phyloP scores from a whole-genome alignment of 2,797 vertebrate species.

The Knipowitschia caucasica region DNA sequence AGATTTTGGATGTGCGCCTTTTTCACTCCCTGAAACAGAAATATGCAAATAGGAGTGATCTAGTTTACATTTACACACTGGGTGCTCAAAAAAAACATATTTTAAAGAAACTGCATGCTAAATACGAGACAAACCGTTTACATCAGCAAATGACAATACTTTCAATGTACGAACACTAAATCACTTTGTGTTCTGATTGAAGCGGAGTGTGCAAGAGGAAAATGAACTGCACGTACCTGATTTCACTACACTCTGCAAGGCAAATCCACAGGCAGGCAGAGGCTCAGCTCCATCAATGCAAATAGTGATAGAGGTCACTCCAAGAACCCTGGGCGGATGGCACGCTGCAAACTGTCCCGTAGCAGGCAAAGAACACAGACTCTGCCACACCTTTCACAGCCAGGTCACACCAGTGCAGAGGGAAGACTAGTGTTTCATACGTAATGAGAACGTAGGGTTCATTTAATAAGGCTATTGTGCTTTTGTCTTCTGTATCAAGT shows the following conservation, averaged over 20 bases:
- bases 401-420: not conserved
- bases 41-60: too few species aligned
- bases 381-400: not conserved
- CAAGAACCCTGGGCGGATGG: slow-evolving; percentile 40
- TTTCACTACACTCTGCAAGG: slow-evolving; percentile 61
- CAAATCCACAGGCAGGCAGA: slow-evolving; percentile 53
- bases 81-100: too few species aligned
- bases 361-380: not conserved
- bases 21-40: too few species aligned
- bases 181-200: slow-evolving; percentile 2
- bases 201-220: slow-evolving; percentile 12
- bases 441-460: too few species aligned
- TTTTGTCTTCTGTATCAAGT: not conserved
- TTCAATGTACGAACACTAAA: not conserved
- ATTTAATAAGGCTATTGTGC: too few species aligned
- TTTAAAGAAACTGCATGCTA: too few species aligned
- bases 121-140: too few species aligned
- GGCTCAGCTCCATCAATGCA: slow-evolving; percentile 59
- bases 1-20: too few species aligned
- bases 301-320: slow-evolving; percentile 64
- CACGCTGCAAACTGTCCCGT: slow-evolving; percentile 15
- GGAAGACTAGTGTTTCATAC: not conserved
- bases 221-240: slow-evolving; percentile 38
- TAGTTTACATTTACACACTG: too few species aligned
- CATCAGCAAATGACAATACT: too few species aligned